phyloP scores from a whole-genome alignment of 2,797 vertebrate genomes.

The Sebastes hubbsi region DNA sequence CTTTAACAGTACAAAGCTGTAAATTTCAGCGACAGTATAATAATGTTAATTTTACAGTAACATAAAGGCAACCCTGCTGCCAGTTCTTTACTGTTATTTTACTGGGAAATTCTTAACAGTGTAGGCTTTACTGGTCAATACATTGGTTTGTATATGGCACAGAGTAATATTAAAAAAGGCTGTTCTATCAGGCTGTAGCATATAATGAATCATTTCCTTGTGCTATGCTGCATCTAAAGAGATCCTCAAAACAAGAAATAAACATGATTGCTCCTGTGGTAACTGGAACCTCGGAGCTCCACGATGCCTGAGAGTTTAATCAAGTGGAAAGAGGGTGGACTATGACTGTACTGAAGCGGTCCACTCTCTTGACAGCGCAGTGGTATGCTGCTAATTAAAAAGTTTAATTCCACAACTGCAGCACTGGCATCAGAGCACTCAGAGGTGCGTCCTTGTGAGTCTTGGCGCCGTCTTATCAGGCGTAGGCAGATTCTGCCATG shows the following conservation, averaged over 20 bases:
- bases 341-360: slow-evolving; percentile 59
- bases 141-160: not conserved
- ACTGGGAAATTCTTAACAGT: too few relatives aligned
- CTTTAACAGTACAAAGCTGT: too few relatives aligned
- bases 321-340: slow-evolving; percentile 66
- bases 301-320: slow-evolving; percentile 72
- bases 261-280: slow-evolving; percentile 68
- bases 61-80: too few relatives aligned
- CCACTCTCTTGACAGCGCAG: slow-evolving; percentile 67
- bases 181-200: not conserved
- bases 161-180: not conserved
- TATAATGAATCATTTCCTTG: slow-evolving; percentile 31
- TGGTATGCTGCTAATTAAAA: slow-evolving; percentile 84
- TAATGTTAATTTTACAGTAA: too few relatives aligned
- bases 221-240: slow-evolving; percentile 41
- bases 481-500: slow-evolving; percentile 76
- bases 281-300: slow-evolving; percentile 46
- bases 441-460: slow-evolving; percentile 79
- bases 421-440: slow-evolving; percentile 73
- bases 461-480: slow-evolving; percentile 83
- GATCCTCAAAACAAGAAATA: slow-evolving; percentile 60
- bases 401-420: slow-evolving; percentile 83
- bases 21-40: too few relatives aligned
- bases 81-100: too few relatives aligned
- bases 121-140: not conserved